Conservation (phyloP, 2,888 invertebrate species). For the Bembecia ichneumoniformis region DNA sequence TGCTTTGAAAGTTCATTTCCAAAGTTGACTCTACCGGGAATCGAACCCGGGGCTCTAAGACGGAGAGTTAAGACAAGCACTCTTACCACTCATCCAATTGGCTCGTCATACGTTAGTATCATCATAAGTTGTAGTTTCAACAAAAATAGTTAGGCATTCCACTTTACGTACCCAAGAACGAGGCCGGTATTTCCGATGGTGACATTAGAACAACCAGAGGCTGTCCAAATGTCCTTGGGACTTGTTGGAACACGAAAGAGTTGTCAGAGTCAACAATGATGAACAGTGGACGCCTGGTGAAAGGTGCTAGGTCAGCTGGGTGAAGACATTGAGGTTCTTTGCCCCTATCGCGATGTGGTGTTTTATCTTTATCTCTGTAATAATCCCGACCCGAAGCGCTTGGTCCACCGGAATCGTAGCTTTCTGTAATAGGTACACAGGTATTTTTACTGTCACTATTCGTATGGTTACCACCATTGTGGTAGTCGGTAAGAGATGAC, state of each 20-base stretch:
- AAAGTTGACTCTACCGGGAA: too few relatives aligned
- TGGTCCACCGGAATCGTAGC: neutral
- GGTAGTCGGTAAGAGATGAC: too few relatives aligned
- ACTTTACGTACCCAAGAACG: constrained; percentile 79
- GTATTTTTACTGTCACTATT: too few relatives aligned
- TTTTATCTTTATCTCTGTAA: neutral
- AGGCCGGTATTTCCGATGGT: constrained; percentile 89
- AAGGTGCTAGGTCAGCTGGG: constrained; percentile 94
- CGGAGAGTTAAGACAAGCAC: too few relatives aligned
- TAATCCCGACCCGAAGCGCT: neutral
- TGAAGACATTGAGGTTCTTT: constrained; percentile 87
- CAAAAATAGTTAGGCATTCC: too few relatives aligned
- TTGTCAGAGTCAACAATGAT: constrained; percentile 96
- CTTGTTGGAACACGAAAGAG: constrained; percentile 91
- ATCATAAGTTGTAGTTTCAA: too few relatives aligned
- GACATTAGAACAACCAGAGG: constrained; percentile 95
- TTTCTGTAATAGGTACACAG: neutral
- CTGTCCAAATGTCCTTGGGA: constrained; percentile 92
- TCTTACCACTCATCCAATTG: too few relatives aligned
- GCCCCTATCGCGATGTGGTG: neutral
- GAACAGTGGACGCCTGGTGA: constrained; percentile 92
- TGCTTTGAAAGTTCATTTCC: too few relatives aligned
- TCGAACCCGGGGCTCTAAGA: too few relatives aligned
- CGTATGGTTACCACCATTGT: too few relatives aligned
- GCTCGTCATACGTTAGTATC: too few relatives aligned